A percentile compares a stretch with the other conserved stretches of the same genome.
These are phyloP conservation scores for Myotis planiceps DNA, from an alignment of 2,797 vertebrate genomes.

Conservation along the genomic window DNA sequence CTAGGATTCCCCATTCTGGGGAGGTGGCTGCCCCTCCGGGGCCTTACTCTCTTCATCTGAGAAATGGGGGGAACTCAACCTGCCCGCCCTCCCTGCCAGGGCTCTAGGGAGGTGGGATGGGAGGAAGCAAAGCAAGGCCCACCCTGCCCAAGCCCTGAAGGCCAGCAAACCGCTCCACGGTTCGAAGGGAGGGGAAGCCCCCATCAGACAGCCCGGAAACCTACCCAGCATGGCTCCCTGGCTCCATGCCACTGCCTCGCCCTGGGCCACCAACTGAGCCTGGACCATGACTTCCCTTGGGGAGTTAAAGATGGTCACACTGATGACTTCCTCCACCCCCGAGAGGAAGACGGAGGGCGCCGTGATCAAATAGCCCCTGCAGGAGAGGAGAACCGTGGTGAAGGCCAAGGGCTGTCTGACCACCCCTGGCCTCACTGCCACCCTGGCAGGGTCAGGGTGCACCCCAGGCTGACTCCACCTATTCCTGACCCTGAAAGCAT, in stretches of 20 bases:
- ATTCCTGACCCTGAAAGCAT: neutral
- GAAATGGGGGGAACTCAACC: neutral
- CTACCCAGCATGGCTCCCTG: conserved; percentile 91
- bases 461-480: neutral
- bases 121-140: neutral
- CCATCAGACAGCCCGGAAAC: conserved; percentile 42
- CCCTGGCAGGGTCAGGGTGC: neutral
- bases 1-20: neutral
- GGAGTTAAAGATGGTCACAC: conserved; percentile 94
- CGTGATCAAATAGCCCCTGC: conserved; percentile 94
- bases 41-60: neutral
- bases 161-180: neutral
- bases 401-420: neutral
- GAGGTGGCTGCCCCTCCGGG: neutral
- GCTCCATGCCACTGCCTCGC: conserved; percentile 90
- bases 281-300: conserved; percentile 91
- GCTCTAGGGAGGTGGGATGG: neutral
- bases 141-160: neutral
- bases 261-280: conserved; percentile 93
- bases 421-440: neutral
- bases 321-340: conserved; percentile 93
- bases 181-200: neutral
- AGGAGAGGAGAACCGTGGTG: conserved; percentile 5
- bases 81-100: neutral
- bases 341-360: conserved; percentile 94